These are phyloP conservation scores for Mormoops blainvillei DNA, from an alignment of 2,113 vertebrate genomes.

Conservation along the genomic window DNA sequence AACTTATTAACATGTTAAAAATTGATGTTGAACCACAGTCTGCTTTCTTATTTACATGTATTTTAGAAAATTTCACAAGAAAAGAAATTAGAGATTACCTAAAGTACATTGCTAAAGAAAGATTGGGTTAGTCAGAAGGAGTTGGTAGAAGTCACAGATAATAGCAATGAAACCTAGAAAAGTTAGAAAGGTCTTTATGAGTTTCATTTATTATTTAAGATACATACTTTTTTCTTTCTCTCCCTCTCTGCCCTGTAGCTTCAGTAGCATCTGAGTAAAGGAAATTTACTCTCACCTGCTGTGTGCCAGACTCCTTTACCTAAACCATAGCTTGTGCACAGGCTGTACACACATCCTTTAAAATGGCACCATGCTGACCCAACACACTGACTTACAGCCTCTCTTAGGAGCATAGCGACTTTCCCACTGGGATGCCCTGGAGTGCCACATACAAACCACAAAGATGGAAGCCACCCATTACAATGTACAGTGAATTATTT, in stretches of 20 bases:
- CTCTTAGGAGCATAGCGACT: neutral
- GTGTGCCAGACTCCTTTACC: neutral
- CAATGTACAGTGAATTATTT: neutral
- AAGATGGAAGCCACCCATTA: neutral
- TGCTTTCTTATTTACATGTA: neutral
- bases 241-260: neutral
- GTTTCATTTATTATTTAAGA: neutral
- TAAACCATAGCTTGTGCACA: neutral
- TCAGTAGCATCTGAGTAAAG: neutral
- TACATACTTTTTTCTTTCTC: neutral
- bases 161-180: neutral
- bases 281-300: neutral
- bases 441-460: neutral
- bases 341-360: constrained; percentile 24
- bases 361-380: constrained; percentile 37
- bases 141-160: neutral
- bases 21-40: neutral
- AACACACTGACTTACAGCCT: neutral
- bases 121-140: neutral
- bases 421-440: neutral
- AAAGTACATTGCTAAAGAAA: neutral
- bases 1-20: neutral
- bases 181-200: neutral
- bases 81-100: neutral
- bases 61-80: neutral